Base-by-base conservation (phyloP, 2,113 vertebrate species). In the Centropus bengalensis region DNA sequence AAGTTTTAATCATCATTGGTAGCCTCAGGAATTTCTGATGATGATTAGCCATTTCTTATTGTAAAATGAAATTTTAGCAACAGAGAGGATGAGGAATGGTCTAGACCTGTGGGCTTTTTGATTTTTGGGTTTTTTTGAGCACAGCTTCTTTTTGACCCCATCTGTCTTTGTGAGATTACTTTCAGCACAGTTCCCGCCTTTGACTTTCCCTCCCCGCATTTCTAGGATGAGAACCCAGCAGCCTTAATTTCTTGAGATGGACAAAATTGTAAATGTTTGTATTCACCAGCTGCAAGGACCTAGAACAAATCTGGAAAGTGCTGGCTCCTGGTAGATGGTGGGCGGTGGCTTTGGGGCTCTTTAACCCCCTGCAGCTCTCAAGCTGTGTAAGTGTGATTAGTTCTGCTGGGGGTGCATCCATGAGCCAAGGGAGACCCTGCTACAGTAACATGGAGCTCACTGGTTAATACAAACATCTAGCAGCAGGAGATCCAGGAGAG, bases 331-430 rank as follows among this genome's bases (percentile, higher is more conserved):
- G 69, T 90, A 79, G 63, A 60, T 73, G 23, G 62, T 56, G 79
- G 49, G 67, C 80, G 45, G 45, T 24, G 45, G 45, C 80, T 86
- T 59, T 7, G 75, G 91, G 44, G 32, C 82, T 79, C 75, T 88
- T 89, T 54, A 81, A 73, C 68, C 86, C 88, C 91, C 73, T 69
- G 64, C 63, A 77, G 64, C 68, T 92, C 86, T 73, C 76, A 76
- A 77, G 80, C 71, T 92, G 45, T 49, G 86, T n/a, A 62, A 80
- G 68, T 74, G 51, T 16, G 11, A 63, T 80, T 88, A 86, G 36
- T 49, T 80, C 24, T 80, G 80, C 36, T 73, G 59, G 45, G 18
- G 49, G 58, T 82, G 55, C 63, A 69, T n/a, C 44, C 0, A 0
- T 40, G 40, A 95, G 59, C 68, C 45, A 59, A 45, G 19, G 23